phyloP scores from a whole-genome alignment of 2,888 invertebrate genomes.

The Sphaerolaimus hirsutus region DNA sequence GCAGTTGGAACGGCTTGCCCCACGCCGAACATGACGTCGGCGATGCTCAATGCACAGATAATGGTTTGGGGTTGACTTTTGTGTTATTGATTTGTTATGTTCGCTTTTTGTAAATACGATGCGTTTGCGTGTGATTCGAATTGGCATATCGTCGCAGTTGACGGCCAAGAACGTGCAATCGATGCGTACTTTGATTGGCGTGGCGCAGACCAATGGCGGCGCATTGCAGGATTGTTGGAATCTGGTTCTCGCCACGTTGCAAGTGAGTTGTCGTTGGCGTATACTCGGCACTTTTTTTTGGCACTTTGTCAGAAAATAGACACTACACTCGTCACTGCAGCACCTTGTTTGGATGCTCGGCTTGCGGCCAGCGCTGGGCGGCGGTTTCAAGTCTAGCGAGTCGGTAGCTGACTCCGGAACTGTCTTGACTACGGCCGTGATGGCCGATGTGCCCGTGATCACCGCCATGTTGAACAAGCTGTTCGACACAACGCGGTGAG shows the following conservation, averaged over 20 bases:
- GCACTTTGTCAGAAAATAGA: background rate
- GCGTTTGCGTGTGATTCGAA: background rate
- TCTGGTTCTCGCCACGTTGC: constrained; percentile 72
- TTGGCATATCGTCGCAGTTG: constrained; percentile 30
- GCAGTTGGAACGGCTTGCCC: constrained; percentile 86
- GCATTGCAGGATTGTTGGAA: constrained; percentile 82
- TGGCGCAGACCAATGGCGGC: constrained; percentile 73
- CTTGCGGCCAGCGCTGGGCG: constrained; percentile 73
- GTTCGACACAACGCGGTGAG: constrained; percentile 10
- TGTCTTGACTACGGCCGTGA: constrained; percentile 76
- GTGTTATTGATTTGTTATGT: background rate
- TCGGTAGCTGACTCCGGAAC: constrained; percentile 20
- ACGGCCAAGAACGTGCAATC: constrained; percentile 91
- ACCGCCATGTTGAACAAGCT: constrained; percentile 13
- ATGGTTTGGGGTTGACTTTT: background rate
- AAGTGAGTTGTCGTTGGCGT: too few relatives aligned
- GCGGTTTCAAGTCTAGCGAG: constrained; percentile 39
- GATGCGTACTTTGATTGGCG: constrained; percentile 62
- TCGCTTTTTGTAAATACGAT: background rate
- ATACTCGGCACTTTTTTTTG: too few relatives aligned
- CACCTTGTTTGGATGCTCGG: constrained; percentile 73
- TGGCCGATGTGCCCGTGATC: constrained; percentile 71
- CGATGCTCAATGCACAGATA: background rate
- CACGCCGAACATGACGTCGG: constrained; percentile 32
- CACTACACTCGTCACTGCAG: constrained; percentile 22